Evolutionary conservation across 2,888 invertebrate genomes (phyloP), one percentile per base, ranked within the genome.

Genomic region (Argyresthia albistria): DNA sequence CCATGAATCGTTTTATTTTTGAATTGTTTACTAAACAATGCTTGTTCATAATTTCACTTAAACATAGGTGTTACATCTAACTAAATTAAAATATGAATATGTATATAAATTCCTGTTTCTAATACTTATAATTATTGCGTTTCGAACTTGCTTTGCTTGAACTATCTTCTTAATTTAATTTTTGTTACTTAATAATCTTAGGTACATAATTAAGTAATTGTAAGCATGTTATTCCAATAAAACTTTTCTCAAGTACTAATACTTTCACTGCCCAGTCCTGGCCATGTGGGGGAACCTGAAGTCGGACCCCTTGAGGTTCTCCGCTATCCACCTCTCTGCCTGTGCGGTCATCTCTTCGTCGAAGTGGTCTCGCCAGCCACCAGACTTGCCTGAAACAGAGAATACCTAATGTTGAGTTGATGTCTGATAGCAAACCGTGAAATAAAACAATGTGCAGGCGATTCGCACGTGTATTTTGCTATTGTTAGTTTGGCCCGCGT

Each of bases 311-410:
- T 82, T 73, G 50, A 92, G 76, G 76, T 94, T 91, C 52, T 91
- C 81, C 4, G 80, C 76, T 46, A 93, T 93, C 94, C 94, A 94
- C 53, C 83, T 69, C 56, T 95, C 90, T 3, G 94, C 93, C 60
- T 90, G 83, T 48, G 76, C 70, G 49, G 89, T 88, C 67, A 95
- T 88, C 59, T 93, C 90, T 6, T 90, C 88, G 48, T 91, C 91
- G 65, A 94, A 93, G 64, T 92, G 90, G 50, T 91, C 90, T 50
- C 89, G 90, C 93, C 94, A 95, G 7, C 91, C 92, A 1, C 93
- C 90, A 1, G 79, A 87, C 63, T 88, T 88, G 36, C 94, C 95
- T 79, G 64, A 1, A 53, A 45, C 6, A 25, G 25, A 25, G 25
- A 25, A 25, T 25, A 25, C n/a, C n/a, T n/a, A n/a, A n/a, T 25